Evolutionary conservation across 2,888 invertebrate genomes (phyloP), one percentile per base, ranked within the genome.

Genomic region (Andrena bicolor): DNA sequence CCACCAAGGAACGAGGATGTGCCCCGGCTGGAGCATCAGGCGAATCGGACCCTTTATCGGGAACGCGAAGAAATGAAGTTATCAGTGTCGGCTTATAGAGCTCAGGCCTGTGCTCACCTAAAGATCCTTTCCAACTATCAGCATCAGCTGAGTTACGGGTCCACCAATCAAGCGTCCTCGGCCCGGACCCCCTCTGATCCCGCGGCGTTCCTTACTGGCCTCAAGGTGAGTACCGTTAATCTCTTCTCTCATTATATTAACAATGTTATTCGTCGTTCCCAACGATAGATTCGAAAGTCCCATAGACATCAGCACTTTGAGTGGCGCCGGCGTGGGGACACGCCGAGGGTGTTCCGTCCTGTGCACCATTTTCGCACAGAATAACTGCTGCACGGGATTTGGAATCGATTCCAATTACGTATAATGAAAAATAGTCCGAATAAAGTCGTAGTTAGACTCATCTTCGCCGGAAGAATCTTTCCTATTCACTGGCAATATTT

Each of bases 61-160:
- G 89, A 91, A 90, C 80, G 85, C 88, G 84, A 85, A 93, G 93
- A 92, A 92, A 97, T 97, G 97, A 97, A 97, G 96, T 95, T 97
- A 93, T 97, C 97, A 94, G 97, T 97, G 92, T 97, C 97, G 92
- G 97, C 97, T 92, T 97, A 97, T 94, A 96, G 97, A 94, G 97
- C 97, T 93, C 97, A 97, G 94, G 97, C 97, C 94, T 97, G 97
- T 88, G 97, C 97, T 94, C 97, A 97, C 94, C 97, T 97, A 95
- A 97, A 97, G 95, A 97, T 97, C 92, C 95, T 97, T 93, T 96
- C 96, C 92, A 97, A 96, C 92, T 96, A 96, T 94, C 96, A 96
- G 91, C 96, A 96, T 94, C 96, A 96, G 94, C 95, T 96, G 91
- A 96, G 96, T 94, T 97, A 97, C 95, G 97, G 94, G 84, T 93